Conservation (phyloP, 2,797 vertebrate species). For the Coregonus ussuriensis region DNA sequence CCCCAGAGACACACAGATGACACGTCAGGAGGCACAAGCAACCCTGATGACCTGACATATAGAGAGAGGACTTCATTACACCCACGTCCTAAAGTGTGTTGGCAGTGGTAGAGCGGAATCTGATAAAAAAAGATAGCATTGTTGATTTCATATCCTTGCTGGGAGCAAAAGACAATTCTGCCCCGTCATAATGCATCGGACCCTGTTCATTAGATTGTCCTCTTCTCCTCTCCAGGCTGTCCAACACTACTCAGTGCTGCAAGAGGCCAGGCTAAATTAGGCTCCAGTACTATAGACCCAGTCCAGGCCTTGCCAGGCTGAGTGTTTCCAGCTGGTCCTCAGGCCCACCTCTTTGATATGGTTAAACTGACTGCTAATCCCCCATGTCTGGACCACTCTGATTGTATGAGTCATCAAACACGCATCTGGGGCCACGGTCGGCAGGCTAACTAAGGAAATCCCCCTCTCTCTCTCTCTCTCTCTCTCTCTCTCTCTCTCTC, state of each 20-base stretch:
- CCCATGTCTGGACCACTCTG: slow-evolving; percentile 14
- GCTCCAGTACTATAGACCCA: background rate
- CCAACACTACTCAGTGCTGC: background rate
- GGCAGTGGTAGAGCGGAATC: background rate
- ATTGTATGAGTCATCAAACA: slow-evolving; percentile 42
- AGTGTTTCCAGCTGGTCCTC: slow-evolving; percentile 57
- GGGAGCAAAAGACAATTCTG: background rate
- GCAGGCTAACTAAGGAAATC: slow-evolving; percentile 39
- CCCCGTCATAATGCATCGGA: background rate
- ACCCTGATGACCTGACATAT: too few species aligned
- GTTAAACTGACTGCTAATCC: slow-evolving; percentile 51
- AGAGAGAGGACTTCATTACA: too few species aligned
- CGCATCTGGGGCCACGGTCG: slow-evolving; percentile 1
- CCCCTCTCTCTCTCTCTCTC: background rate
- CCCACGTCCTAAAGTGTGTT: background rate
- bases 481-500: background rate
- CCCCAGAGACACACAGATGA: too few species aligned
- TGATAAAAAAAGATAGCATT: too few species aligned
- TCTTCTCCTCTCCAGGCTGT: background rate
- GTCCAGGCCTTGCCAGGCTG: slow-evolving; percentile 20
- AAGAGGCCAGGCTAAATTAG: background rate
- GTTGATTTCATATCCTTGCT: background rate
- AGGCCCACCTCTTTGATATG: slow-evolving; percentile 56
- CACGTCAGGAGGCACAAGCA: background rate
- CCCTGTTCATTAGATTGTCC: background rate